Percentiles rank a stretch among this genome's conserved stretches.
These are phyloP conservation scores for Heterodera schachtii DNA, from an alignment of 1,140 invertebrate species.

Conservation along the genomic window DNA sequence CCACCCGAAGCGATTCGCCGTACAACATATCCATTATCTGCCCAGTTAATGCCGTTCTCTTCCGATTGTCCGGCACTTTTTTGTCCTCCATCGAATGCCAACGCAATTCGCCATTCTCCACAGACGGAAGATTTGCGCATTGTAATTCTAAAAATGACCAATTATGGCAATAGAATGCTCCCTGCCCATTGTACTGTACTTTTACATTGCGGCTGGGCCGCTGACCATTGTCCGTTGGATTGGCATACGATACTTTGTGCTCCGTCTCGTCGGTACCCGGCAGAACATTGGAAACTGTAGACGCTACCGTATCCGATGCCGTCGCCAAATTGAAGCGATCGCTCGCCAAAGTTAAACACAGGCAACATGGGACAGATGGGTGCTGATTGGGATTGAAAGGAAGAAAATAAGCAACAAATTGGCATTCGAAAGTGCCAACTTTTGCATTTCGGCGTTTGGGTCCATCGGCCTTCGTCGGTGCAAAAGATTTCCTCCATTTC, in stretches of 20 bases:
- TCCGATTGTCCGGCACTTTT: constrained; percentile 52
- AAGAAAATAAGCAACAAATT: constrained; percentile 2
- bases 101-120: constrained; percentile 64
- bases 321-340: constrained; percentile 85
- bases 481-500: constrained; percentile 75
- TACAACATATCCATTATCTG: constrained; percentile 73
- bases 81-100: neutral
- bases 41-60: neutral
- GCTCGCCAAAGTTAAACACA: constrained; percentile 83
- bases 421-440: constrained; percentile 20
- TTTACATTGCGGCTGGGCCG: constrained; percentile 82
- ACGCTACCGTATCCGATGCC: constrained; percentile 92
- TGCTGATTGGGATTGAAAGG: constrained; percentile 41
- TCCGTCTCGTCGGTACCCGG: constrained; percentile 84
- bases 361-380: constrained; percentile 80
- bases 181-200: constrained; percentile 69
- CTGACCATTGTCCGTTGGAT: constrained; percentile 94
- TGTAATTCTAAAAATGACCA: constrained; percentile 72
- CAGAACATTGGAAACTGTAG: constrained; percentile 87
- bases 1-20: constrained; percentile 86
- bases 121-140: constrained; percentile 79
- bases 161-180: neutral
- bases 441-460: constrained; percentile 54
- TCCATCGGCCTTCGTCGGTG: constrained; percentile 61
- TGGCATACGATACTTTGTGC: constrained; percentile 88